phyloP scores from a whole-genome alignment of 2,888 invertebrate species.

The Thelaira solivaga region DNA sequence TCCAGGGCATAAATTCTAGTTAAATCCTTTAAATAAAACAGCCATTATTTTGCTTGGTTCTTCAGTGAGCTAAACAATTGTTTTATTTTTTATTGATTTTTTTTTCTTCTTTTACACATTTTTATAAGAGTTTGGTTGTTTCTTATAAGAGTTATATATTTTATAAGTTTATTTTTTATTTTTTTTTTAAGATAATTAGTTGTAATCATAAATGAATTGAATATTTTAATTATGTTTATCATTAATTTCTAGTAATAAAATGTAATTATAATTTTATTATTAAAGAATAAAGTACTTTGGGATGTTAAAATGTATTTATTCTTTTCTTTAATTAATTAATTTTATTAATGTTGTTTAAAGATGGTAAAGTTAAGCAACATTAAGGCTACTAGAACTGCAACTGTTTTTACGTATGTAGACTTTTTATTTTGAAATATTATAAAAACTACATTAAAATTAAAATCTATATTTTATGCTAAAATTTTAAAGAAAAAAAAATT shows the following conservation, averaged over 20 bases:
- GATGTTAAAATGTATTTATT: slow-evolving; percentile 9
- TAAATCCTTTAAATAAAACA: background rate
- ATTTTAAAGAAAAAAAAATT: background rate
- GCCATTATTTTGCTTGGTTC: slow-evolving; percentile 36
- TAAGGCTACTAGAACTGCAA: slow-evolving; percentile 62
- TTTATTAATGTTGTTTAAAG: slow-evolving; percentile 15
- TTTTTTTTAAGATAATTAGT: slow-evolving; percentile 39
- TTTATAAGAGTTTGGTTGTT: slow-evolving; percentile 40
- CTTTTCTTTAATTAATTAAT: background rate
- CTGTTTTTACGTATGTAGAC: slow-evolving; percentile 20
- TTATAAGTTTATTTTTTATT: slow-evolving; percentile 31
- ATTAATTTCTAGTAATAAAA: slow-evolving; percentile 48
- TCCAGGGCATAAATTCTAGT: background rate
- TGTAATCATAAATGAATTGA: slow-evolving; percentile 50
- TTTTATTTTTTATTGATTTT: slow-evolving; percentile 51
- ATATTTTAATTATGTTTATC: slow-evolving; percentile 33
- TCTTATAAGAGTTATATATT: slow-evolving; percentile 43
- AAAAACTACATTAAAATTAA: slow-evolving; percentile 26
- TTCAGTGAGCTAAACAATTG: slow-evolving; percentile 57
- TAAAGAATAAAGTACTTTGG: background rate
- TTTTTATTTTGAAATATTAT: slow-evolving; percentile 12
- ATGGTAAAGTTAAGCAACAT: slow-evolving; percentile 32
- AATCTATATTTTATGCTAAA: slow-evolving; percentile 45
- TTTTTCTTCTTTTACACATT: slow-evolving; percentile 53
- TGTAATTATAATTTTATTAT: slow-evolving; percentile 10